Conservation (phyloP, 2,888 invertebrate species). For the Patella depressa region DNA sequence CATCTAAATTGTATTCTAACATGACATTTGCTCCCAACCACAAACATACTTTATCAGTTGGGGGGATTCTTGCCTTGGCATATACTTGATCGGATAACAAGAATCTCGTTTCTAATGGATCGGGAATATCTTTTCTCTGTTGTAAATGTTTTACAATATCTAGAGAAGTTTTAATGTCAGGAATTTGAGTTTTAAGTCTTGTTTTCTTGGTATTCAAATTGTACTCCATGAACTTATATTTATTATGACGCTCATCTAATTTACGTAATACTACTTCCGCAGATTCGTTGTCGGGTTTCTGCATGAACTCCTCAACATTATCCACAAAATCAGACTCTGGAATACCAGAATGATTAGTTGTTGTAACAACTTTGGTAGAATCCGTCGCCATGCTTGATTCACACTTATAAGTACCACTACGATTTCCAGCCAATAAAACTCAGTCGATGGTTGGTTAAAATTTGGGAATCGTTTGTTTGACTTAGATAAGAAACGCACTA, state of each 20-base stretch:
- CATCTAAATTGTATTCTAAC: slow-evolving; percentile 94
- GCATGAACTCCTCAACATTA: slow-evolving; percentile 95
- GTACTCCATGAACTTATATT: slow-evolving; percentile 97
- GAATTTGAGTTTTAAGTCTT: slow-evolving; percentile 78
- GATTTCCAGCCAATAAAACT: too few species aligned
- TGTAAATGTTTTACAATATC: slow-evolving; percentile 92
- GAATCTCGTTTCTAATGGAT: slow-evolving; percentile 88
- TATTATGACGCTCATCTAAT: slow-evolving; percentile 93
- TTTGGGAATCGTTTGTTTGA: too few species aligned
- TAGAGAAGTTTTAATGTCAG: slow-evolving; percentile 91
- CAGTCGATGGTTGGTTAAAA: too few species aligned
- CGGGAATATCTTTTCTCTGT: slow-evolving; percentile 79
- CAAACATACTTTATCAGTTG: slow-evolving; percentile 87
- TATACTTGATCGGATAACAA: slow-evolving; percentile 93
- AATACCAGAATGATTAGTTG: slow-evolving; percentile 52
- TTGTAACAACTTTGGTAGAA: slow-evolving; percentile 34
- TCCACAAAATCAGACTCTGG: slow-evolving; percentile 74
- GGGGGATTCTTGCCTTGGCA: slow-evolving; percentile 87
- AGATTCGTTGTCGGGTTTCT: slow-evolving; percentile 83
- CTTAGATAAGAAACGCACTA: too few species aligned
- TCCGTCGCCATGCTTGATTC: slow-evolving; percentile 48
- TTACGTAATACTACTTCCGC: slow-evolving; percentile 88
- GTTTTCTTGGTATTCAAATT: slow-evolving; percentile 89
- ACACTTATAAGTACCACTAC: neutral
- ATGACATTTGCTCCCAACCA: slow-evolving; percentile 90